These are phyloP conservation scores for Semicossyphus pulcher DNA, from an alignment of 2,113 vertebrate species.

Conservation along the genomic window DNA sequence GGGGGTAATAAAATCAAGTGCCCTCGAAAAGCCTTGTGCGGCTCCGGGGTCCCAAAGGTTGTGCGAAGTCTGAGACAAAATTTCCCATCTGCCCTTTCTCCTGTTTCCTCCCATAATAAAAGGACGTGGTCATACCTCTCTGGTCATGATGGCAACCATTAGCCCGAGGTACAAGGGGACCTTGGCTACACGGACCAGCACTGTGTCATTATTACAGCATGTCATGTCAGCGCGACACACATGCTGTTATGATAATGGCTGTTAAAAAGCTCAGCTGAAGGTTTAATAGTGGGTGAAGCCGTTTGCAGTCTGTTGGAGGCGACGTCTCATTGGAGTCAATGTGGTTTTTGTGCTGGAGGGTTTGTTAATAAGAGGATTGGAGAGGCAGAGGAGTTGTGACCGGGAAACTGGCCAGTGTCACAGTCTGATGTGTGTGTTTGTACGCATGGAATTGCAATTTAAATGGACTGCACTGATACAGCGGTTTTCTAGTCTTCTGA, in stretches of 20 bases:
- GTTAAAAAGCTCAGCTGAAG: conserved; percentile 65
- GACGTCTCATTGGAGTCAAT: conserved; percentile 42
- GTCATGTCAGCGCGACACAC: conserved; percentile 69
- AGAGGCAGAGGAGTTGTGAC: conserved; percentile 1
- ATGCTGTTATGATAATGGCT: conserved; percentile 67
- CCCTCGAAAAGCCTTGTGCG: conserved; percentile 23
- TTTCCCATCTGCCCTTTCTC: conserved; percentile 60
- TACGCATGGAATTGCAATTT: too few relatives aligned
- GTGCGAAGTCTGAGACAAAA: conserved; percentile 50
- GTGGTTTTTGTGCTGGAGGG: conserved; percentile 28
- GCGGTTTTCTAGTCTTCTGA: too few relatives aligned
- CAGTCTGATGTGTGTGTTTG: too few relatives aligned
- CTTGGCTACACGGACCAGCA: conserved; percentile 56
- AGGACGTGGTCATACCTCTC: conserved; percentile 51
- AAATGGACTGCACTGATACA: too few relatives aligned
- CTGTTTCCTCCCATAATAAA: conserved; percentile 37
- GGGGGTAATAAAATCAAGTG: conserved; percentile 62
- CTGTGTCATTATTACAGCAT: conserved; percentile 69
- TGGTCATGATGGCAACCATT: conserved; percentile 63
- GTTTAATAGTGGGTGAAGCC: conserved; percentile 63
- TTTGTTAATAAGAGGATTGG: conserved; percentile 29
- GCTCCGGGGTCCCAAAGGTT: conserved; percentile 51
- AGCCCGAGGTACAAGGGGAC: conserved; percentile 65
- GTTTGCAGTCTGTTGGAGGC: conserved; percentile 58
- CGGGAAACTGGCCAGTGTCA: too few relatives aligned